These are phyloP conservation scores for Drosophila sp. DNA, from an alignment of 1,140 invertebrate species.

Conservation along the genomic window DNA sequence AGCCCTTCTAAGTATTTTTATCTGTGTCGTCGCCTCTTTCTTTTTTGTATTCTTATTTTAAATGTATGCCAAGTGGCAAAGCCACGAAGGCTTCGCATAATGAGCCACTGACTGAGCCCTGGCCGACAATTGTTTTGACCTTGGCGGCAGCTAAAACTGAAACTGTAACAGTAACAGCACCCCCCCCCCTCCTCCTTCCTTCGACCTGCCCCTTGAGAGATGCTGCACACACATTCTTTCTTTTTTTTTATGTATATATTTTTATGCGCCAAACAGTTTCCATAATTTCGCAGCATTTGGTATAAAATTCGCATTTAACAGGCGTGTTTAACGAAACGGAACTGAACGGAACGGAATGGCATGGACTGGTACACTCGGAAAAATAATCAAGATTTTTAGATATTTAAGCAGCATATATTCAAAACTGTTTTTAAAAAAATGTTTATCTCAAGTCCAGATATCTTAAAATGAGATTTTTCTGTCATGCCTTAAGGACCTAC, in stretches of 20 bases:
- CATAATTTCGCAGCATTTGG: conserved; percentile 66
- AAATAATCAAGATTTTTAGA: too few relatives aligned
- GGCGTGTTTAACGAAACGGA: neutral
- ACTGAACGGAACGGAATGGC: conserved; percentile 5
- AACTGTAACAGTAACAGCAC: neutral
- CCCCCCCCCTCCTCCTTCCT: neutral
- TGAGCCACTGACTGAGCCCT: conserved; percentile 52
- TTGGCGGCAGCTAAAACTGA: conserved; percentile 50
- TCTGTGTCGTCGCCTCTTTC: neutral
- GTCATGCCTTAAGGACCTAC: too few relatives aligned
- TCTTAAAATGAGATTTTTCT: too few relatives aligned
- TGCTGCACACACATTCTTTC: neutral
- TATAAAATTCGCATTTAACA: conserved; percentile 51
- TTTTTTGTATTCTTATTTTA: conserved; percentile 14
- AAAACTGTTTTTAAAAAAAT: too few relatives aligned
- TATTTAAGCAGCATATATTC: too few relatives aligned
- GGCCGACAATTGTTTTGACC: conserved; percentile 67
- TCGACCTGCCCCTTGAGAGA: neutral
- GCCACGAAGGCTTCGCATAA: conserved; percentile 72
- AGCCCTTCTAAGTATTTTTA: neutral
- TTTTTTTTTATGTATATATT: conserved; percentile 26
- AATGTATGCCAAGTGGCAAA: conserved; percentile 78
- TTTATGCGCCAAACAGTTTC: conserved; percentile 34
- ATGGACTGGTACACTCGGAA: neutral
- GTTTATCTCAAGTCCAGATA: too few relatives aligned